Evolutionary conservation across 1,140 invertebrate genomes (phyloP), one percentile per base, ranked within the genome.

Genomic region (Melipona quadrifasciata): DNA sequence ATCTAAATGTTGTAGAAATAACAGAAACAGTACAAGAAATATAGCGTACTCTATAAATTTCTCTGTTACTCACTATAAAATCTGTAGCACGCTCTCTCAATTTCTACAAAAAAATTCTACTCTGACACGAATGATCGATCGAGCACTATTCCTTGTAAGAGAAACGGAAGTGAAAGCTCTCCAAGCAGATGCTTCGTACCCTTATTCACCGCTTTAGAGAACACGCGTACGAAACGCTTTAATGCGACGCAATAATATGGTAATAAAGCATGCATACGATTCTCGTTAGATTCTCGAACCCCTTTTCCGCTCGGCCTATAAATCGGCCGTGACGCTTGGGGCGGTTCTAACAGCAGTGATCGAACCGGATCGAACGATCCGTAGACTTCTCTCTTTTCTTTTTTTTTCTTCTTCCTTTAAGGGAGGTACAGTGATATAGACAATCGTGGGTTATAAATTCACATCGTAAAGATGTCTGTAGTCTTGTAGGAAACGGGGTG

Each of bases 401-500:
- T 17, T 11, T 10, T 19, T 16, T 19, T 24, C 17, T 55, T 27
- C 19, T 55, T 39, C 0, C 17, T 19, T 14, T 14, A 19, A 12
- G 19, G 55, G 39, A 67, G 61, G 16, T 8, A 14, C 11, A 34
- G 51, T 47, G 53, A 24, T 53, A 72, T 79, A 82, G 80, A 72
- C 83, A 75, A 82, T 71, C 19, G 67, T 76, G 78, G 88, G 90
- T 88, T 90, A 91, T 92, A 92, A 92, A 92, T 92, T 86, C 74
- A n/a, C 90, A 76, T 92, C 92, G 90, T 93, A 93, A 93, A 93
- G 88, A 93, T 92, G 92, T 93, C 92, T 65, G 91, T 93, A 92
- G 91, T 91, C 92, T 93, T 93, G 93, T 93, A 89, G 87, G 86
- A 91, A 93, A 93, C 89, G 91, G 92, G 92, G 92, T 93, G 93